These are phyloP conservation scores for Cosmia trapezina DNA, from an alignment of 2,888 invertebrate species.

Conservation along the genomic window DNA sequence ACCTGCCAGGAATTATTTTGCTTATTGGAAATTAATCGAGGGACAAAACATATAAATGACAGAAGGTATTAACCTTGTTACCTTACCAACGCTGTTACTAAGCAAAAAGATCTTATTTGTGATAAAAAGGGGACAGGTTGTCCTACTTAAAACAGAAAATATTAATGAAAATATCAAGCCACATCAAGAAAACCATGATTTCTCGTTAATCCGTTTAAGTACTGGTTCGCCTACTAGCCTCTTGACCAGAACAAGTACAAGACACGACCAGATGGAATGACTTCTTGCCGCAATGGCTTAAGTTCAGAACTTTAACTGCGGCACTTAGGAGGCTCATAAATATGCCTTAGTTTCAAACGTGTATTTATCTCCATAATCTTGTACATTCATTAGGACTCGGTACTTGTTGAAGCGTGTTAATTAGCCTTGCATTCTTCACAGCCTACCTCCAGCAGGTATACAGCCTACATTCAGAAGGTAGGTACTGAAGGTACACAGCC, in stretches of 20 bases:
- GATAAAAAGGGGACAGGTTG: neutral
- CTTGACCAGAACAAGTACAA: constrained; percentile 47
- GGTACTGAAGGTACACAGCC: constrained; percentile 11
- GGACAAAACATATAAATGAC: neutral
- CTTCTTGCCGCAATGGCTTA: constrained; percentile 24
- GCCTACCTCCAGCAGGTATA: constrained; percentile 31
- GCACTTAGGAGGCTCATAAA: constrained; percentile 41
- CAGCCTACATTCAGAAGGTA: constrained; percentile 19
- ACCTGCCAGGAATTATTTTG: constrained; percentile 1
- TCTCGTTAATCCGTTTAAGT: constrained; percentile 40
- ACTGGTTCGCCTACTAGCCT: constrained; percentile 57
- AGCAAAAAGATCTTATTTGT: neutral
- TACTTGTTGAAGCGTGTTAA: constrained; percentile 42
- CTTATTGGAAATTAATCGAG: neutral
- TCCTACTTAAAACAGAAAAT: neutral
- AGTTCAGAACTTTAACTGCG: constrained; percentile 42
- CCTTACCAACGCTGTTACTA: too few relatives aligned
- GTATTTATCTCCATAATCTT: constrained; percentile 52
- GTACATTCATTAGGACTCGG: constrained; percentile 40
- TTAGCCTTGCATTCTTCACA: constrained; percentile 46
- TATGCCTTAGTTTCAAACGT: constrained; percentile 41
- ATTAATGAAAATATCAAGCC: constrained; percentile 5
- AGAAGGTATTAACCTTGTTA: too few relatives aligned
- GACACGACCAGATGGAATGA: constrained; percentile 44
- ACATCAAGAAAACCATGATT: constrained; percentile 33